phyloP scores from a whole-genome alignment of 2,113 vertebrate genomes.

The Genyomyrus donnyi region DNA sequence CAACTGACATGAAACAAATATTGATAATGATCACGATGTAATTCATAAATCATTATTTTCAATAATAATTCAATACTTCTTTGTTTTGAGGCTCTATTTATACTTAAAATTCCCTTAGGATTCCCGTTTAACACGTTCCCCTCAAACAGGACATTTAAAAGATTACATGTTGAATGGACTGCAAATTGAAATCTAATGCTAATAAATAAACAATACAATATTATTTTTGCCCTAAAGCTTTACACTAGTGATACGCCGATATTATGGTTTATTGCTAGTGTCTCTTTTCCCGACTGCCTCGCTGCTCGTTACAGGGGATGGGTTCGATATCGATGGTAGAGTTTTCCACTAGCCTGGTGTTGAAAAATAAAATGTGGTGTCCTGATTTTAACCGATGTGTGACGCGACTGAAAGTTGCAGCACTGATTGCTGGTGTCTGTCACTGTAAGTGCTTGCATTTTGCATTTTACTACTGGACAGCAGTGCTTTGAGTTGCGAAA shows the following conservation, averaged over 20 bases:
- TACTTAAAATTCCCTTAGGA: not conserved
- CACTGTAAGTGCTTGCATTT: not conserved
- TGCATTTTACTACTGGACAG: not conserved
- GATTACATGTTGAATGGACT: not conserved
- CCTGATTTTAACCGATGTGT: not conserved
- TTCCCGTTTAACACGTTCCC: not conserved
- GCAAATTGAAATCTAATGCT: not conserved
- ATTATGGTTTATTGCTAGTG: not conserved
- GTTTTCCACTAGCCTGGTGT: not conserved
- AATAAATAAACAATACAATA: not conserved
- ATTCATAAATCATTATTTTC: not conserved
- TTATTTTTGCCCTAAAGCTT: not conserved
- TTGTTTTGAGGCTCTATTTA: not conserved
- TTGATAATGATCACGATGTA: not conserved
- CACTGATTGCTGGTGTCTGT: not conserved
- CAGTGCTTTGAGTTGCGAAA: not conserved
- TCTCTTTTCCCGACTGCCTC: not conserved
- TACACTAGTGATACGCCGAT: not conserved
- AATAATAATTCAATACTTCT: not conserved
- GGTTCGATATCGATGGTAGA: not conserved
- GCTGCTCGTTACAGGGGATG: not conserved
- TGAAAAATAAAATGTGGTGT: not conserved
- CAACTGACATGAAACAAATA: no score
- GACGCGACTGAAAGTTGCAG: not conserved
- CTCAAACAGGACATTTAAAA: not conserved